Evolutionary conservation across 2,113 vertebrate genomes (phyloP).

Genomic region (Corynorhinus townsendii): DNA sequence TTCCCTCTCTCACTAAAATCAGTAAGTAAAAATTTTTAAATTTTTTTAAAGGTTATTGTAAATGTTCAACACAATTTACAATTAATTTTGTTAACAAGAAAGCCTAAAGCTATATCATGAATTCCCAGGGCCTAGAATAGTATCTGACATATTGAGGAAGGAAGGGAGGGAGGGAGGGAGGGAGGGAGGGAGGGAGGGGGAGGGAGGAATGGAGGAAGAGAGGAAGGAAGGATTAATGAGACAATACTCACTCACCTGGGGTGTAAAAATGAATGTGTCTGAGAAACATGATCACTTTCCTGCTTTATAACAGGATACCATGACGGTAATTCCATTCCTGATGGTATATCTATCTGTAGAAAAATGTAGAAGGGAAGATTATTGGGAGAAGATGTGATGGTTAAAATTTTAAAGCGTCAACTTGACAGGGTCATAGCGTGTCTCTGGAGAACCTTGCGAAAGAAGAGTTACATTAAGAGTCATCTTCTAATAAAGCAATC

Average conservation of each 20-base stretch:
- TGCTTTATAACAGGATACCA: slow-evolving; percentile 97
- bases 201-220: neutral
- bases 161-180: neutral
- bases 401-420: neutral
- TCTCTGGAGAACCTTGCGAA: neutral
- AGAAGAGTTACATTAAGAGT: neutral
- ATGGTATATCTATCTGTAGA: slow-evolving; percentile 85
- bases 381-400: neutral
- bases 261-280: slow-evolving; percentile 86
- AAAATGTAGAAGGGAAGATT: slow-evolving; percentile 12
- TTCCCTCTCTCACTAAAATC: neutral
- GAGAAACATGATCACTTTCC: slow-evolving; percentile 88
- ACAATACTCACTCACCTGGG: slow-evolving; percentile 87
- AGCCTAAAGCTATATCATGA: neutral
- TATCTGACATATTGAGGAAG: neutral
- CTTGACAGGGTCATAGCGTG: neutral
- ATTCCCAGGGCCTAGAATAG: neutral
- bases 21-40: neutral
- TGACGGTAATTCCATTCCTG: slow-evolving; percentile 85
- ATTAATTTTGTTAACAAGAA: slow-evolving; percentile 14
- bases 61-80: slow-evolving; percentile 29
- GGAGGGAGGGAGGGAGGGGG: neutral
- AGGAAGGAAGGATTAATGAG: neutral
- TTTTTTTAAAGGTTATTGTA: neutral
- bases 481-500: neutral